phyloP scores from a whole-genome alignment of 64 coral and sea anemone species.

The Orbicella faveolata region DNA sequence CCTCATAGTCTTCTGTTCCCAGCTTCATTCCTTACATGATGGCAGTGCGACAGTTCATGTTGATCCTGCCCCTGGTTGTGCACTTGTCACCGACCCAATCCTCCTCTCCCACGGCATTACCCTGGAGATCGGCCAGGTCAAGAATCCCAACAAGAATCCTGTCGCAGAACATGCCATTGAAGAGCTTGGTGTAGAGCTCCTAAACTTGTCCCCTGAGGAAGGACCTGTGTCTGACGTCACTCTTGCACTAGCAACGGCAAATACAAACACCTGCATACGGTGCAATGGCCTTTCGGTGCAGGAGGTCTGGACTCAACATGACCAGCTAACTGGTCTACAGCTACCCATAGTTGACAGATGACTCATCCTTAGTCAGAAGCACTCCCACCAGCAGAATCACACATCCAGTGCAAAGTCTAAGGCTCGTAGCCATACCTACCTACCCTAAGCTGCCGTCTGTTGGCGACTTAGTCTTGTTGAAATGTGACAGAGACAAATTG shows the following conservation, averaged over 20 bases:
- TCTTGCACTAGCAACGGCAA: constrained; percentile 16
- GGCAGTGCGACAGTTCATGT: too few species aligned
- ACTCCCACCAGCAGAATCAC: not conserved
- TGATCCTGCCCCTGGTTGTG: not conserved
- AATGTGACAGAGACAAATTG: too few species aligned
- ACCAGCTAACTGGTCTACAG: constrained; percentile 31
- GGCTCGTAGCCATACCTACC: too few species aligned
- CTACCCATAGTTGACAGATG: constrained; percentile 40
- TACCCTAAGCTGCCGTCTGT: too few species aligned
- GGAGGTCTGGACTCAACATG: constrained; percentile 43
- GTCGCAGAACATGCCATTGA: not conserved
- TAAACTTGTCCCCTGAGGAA: constrained; percentile 17
- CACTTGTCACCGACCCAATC: not conserved
- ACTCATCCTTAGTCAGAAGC: constrained; percentile 38
- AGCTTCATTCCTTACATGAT: too few species aligned
- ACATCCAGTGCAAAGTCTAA: not conserved
- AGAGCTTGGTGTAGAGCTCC: constrained; percentile 7
- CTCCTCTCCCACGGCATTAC: constrained; percentile 1
- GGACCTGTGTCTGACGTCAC: not conserved
- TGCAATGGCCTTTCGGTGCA: not conserved
- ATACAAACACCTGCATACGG: constrained; percentile 6
- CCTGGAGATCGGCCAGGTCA: not conserved
- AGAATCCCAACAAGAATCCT: constrained; percentile 24
- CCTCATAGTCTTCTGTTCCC: not conserved
- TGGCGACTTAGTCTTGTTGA: too few species aligned